These are phyloP conservation scores for Lagopus leucura DNA, from an alignment of 2,113 vertebrate species.

Conservation along the genomic window DNA sequence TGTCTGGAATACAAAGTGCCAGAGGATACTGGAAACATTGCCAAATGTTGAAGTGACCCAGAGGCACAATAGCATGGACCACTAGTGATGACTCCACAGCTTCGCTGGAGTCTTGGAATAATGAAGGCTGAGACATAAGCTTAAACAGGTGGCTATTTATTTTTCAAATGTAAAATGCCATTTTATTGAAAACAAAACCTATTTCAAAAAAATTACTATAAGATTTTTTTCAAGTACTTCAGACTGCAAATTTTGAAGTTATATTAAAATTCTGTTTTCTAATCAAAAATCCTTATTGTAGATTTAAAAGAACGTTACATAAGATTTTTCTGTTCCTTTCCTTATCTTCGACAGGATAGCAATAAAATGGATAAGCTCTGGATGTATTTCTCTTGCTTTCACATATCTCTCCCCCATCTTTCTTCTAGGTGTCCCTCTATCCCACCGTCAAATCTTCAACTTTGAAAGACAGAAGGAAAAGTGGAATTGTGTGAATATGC, in stretches of 20 bases:
- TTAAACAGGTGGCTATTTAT: not conserved
- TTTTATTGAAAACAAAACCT: not conserved
- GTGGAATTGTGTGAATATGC: not conserved
- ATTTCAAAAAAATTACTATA: not conserved
- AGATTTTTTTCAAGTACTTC: not conserved
- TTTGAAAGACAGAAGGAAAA: not conserved
- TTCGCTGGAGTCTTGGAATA: not conserved
- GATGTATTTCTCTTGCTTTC: not conserved
- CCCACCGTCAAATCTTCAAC: not conserved
- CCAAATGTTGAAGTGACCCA: not conserved
- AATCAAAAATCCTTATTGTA: not conserved
- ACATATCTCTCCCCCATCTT: not conserved
- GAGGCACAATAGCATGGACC: not conserved
- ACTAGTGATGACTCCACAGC: not conserved
- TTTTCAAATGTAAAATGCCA: not conserved
- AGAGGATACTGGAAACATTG: not conserved
- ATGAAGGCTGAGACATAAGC: not conserved
- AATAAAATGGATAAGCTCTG: not conserved
- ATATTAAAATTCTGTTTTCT: not conserved
- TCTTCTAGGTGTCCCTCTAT: not conserved
- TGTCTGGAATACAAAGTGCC: not conserved
- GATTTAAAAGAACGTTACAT: not conserved
- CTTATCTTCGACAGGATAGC: not conserved
- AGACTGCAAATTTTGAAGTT: not conserved
- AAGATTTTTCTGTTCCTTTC: not conserved